Conservation (phyloP, 2,888 invertebrate species). For the Phalera bucephala region DNA sequence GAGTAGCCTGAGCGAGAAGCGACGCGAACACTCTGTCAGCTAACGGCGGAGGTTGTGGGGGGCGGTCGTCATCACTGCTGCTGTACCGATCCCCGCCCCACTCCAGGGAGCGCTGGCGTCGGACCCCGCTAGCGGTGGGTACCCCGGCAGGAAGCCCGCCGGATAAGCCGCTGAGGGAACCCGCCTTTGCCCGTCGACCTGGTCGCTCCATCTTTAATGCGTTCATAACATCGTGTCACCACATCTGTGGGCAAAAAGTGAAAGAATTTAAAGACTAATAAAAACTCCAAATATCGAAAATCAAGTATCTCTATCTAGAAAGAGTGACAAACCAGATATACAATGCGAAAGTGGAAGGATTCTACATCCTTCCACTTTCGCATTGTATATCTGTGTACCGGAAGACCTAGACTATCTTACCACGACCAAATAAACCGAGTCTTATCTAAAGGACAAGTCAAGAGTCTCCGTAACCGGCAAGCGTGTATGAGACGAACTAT, state of each 20-base stretch:
- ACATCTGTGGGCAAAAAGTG: slow-evolving; percentile 47
- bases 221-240: slow-evolving; percentile 63
- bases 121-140: slow-evolving; percentile 47
- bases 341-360: too few species aligned
- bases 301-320: too few species aligned
- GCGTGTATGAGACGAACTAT: too few species aligned
- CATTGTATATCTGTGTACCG: too few species aligned
- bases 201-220: slow-evolving; percentile 69
- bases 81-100: slow-evolving; percentile 83
- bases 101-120: slow-evolving; percentile 83
- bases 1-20: slow-evolving; percentile 79
- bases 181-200: slow-evolving; percentile 71
- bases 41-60: slow-evolving; percentile 73
- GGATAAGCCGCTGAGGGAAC: slow-evolving; percentile 70
- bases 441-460: too few species aligned
- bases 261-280: too few species aligned
- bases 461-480: too few species aligned
- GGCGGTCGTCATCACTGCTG: slow-evolving; percentile 80
- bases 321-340: too few species aligned
- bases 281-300: too few species aligned
- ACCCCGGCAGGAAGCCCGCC: slow-evolving; percentile 55
- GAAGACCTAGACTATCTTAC: too few species aligned
- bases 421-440: too few species aligned
- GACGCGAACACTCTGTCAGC: slow-evolving; percentile 80
- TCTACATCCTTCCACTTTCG: too few species aligned